Evolutionary conservation across 1,140 invertebrate species (phyloP).

Genomic region (Pseudomyrmex pallidus): DNA sequence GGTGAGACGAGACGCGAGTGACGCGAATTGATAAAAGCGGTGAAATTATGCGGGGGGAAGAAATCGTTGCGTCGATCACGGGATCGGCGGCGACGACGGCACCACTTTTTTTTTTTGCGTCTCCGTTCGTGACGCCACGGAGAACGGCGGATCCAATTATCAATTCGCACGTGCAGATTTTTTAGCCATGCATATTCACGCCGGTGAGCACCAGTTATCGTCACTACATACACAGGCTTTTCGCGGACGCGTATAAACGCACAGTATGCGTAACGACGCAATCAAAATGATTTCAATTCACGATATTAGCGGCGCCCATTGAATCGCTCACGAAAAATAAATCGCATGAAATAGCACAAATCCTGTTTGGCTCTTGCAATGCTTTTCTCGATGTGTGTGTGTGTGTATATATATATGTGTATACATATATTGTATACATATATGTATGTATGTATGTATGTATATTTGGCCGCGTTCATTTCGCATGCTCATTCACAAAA

Average conservation of each 20-base stretch:
- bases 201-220: constrained; percentile 56
- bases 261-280: constrained; percentile 58
- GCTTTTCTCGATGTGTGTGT: neutral
- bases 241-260: constrained; percentile 32
- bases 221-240: constrained; percentile 46
- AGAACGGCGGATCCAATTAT: constrained; percentile 63
- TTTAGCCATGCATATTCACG: constrained; percentile 65
- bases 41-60: constrained; percentile 42
- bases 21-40: constrained; percentile 15
- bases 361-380: constrained; percentile 47
- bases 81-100: constrained; percentile 37
- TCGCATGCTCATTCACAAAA: constrained; percentile 13
- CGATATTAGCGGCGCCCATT: constrained; percentile 55
- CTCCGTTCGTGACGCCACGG: constrained; percentile 34
- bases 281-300: constrained; percentile 65
- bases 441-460: too few relatives aligned
- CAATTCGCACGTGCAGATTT: constrained; percentile 65
- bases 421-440: too few relatives aligned
- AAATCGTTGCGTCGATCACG: constrained; percentile 3
- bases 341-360: constrained; percentile 59
- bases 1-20: neutral
- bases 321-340: constrained; percentile 60
- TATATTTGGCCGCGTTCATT: constrained; percentile 39
- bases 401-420: too few relatives aligned
- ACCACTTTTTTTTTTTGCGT: constrained; percentile 30